A percentile compares a stretch with the other conserved stretches of the same genome.
Evolutionary conservation across 2,888 invertebrate species (phyloP).

Genomic region (Drosophila kambysellisi): DNA sequence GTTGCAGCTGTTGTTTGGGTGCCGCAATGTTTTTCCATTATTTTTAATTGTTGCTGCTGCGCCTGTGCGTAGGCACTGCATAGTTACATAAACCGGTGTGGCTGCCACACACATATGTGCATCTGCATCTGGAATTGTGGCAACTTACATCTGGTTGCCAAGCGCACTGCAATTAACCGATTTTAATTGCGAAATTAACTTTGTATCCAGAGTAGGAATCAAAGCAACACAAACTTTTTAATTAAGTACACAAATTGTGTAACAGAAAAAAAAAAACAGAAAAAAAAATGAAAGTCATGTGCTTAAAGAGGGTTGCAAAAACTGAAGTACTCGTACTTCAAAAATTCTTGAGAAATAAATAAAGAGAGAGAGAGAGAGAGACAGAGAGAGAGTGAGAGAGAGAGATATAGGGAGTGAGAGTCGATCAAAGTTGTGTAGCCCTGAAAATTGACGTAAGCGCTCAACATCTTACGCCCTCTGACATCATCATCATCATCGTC

Average conservation of each 20-base stretch:
- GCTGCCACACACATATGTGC: conserved; percentile 8
- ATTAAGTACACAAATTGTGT: conserved; percentile 51
- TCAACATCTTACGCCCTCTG: not conserved
- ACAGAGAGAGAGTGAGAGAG: not conserved
- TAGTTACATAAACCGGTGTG: conserved; percentile 23
- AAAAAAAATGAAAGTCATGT: not conserved
- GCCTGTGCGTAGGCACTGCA: conserved; percentile 56
- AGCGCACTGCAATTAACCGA: conserved; percentile 51
- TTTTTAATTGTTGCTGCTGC: conserved; percentile 73
- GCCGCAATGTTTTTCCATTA: conserved; percentile 68
- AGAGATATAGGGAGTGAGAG: not conserved
- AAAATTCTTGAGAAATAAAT: conserved; percentile 1
- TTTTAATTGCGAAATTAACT: conserved; percentile 71
- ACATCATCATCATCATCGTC: conserved; percentile 6
- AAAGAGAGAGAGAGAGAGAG: not conserved
- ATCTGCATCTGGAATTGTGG: conserved; percentile 13
- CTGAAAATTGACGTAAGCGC: conserved; percentile 34
- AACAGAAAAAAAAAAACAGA: not conserved
- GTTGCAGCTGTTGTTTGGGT: conserved; percentile 25
- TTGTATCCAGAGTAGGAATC: conserved; percentile 47
- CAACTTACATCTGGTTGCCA: conserved; percentile 24
- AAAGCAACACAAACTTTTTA: conserved; percentile 65
- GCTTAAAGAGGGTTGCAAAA: not conserved
- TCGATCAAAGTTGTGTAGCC: conserved; percentile 44
- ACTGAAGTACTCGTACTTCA: conserved; percentile 1